Percentiles rank a stretch among this genome's conserved stretches.
Evolutionary conservation across 2,888 invertebrate genomes (phyloP).

Genomic region (Apamea monoglypha): DNA sequence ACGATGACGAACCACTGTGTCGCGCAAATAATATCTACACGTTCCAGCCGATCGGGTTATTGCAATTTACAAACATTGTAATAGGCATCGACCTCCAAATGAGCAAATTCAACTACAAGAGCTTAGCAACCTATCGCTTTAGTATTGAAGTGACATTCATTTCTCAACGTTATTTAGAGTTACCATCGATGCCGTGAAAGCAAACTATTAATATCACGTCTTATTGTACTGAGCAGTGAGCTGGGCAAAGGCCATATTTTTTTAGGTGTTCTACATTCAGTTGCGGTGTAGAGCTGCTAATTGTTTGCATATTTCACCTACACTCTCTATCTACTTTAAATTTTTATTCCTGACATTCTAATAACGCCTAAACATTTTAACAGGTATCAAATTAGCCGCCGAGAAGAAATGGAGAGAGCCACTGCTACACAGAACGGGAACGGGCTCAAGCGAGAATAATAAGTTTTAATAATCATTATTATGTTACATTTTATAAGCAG

Average conservation of each 20-base stretch:
- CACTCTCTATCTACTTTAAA: neutral
- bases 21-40: constrained; percentile 73
- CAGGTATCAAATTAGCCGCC: constrained; percentile 90
- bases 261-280: constrained; percentile 28
- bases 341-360: neutral
- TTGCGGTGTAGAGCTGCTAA: neutral
- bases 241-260: constrained; percentile 55
- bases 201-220: constrained; percentile 62
- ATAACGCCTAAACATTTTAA: constrained; percentile 7
- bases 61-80: constrained; percentile 37
- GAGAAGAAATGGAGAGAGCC: constrained; percentile 87
- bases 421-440: constrained; percentile 90
- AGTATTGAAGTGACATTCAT: constrained; percentile 5
- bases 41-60: constrained; percentile 70
- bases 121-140: neutral
- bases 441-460: constrained; percentile 91
- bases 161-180: constrained; percentile 17
- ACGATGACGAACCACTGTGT: constrained; percentile 80
- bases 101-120: constrained; percentile 5
- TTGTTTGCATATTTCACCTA: neutral
- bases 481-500: constrained; percentile 37
- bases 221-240: constrained; percentile 28
- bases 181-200: constrained; percentile 43
- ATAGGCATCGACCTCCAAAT: neutral
- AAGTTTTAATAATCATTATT: constrained; percentile 21